Base-by-base conservation (phyloP, 2,888 invertebrate species). In the Sinodicranocentrus sp. region DNA sequence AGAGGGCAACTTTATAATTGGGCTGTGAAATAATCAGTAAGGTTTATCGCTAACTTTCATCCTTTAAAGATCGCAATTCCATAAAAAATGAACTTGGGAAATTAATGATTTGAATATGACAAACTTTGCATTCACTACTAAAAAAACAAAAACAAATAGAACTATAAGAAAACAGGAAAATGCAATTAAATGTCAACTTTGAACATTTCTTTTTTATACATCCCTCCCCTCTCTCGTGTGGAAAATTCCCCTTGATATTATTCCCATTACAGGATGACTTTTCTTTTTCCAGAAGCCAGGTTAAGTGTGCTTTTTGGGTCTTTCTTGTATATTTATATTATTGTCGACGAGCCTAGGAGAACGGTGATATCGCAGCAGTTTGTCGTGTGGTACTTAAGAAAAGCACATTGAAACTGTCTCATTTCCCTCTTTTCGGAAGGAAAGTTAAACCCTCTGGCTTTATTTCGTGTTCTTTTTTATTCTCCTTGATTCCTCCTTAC, bases 401-500 rank as follows among this genome's bases (percentile, higher is more conserved):
- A 19, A 67, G 33, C 67, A 67, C 67, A 43, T 67, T 67, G 21
- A 43, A 67, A 67, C 44, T 67, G 67, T 67, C 67, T 67, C 67
- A 67, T 67, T 67, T 67, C 44, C 67, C 23, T 23, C 44, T 67
- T 44, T 2, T 2, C n/a, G n/a, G n/a, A 33, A 67, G 48, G 48
- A 6, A 48, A 67, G 67, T 67, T 67, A 67, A 67, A 67, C 67
- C 67, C 67, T 67, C 43, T 21, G 44, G 67, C 67, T 67, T 67
- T 67, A 43, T 67, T 67, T 67, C 67, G 43, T 67, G 67, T 67
- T 67, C 67, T 44, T 43, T 63, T 67, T 67, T 43, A 67, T 67
- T 67, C 67, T 67, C 44, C 67, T 67, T 67, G 67, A 67, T 67
- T 44, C 67, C 67, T 67, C 28, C 67, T 67, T n/a, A n/a, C n/a